A percentile compares a stretch with the other conserved stretches of the same genome.
Evolutionary conservation across 2,113 vertebrate species (phyloP).

Genomic region (Cyanoramphus novaezelandiae): DNA sequence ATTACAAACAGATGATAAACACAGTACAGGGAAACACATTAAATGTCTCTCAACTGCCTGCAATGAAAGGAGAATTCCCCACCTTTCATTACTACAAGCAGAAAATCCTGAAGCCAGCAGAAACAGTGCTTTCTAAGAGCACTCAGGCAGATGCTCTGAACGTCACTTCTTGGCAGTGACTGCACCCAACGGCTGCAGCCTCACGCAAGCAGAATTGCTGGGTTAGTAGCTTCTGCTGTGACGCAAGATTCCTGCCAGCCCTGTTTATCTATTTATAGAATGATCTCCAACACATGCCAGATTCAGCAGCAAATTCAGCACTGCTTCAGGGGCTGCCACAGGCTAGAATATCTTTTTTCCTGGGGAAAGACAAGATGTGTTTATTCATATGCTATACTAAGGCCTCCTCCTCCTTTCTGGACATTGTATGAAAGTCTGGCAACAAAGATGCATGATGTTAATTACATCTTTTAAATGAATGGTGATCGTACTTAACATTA

Average conservation of each 20-base stretch:
- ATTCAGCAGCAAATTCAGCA: background rate
- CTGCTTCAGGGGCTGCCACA: background rate
- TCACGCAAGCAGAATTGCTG: background rate
- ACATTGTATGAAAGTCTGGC: background rate
- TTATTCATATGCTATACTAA: background rate
- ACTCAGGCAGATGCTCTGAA: background rate
- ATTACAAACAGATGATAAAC: background rate
- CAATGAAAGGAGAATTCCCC: background rate
- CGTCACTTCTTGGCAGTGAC: background rate
- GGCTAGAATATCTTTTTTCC: background rate
- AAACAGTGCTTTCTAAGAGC: background rate
- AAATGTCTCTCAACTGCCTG: background rate
- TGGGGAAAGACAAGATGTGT: background rate
- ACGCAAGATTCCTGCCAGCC: conserved; percentile 17
- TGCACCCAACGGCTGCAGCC: background rate
- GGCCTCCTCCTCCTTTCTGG: background rate
- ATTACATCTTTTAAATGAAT: background rate
- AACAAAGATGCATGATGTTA: background rate
- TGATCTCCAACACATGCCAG: background rate
- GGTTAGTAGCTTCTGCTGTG: background rate
- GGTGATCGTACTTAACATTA: background rate
- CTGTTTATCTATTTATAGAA: conserved; percentile 36
- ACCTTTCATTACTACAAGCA: background rate
- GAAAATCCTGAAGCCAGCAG: background rate
- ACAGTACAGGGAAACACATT: background rate